Evolutionary conservation across 2,888 invertebrate species (phyloP).

Genomic region (Dyspetes luteomarginatus): DNA sequence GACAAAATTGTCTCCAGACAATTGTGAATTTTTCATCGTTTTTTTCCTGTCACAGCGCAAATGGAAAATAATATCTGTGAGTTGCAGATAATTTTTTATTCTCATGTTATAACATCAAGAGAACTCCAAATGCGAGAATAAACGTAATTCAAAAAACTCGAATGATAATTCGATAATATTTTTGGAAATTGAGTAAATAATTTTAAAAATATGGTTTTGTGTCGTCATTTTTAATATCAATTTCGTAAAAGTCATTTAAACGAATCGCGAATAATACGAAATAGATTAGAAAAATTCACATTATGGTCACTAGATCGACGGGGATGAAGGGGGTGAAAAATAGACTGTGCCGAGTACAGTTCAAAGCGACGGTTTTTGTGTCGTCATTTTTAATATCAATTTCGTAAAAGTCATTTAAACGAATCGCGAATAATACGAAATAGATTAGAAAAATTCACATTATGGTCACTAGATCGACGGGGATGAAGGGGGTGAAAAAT

Average conservation of each 20-base stretch:
- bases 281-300: slow-evolving; percentile 8
- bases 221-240: neutral
- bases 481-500: slow-evolving; percentile 12
- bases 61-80: too few relatives aligned
- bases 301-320: neutral
- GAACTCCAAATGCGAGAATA: too few relatives aligned
- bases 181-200: too few relatives aligned
- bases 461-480: neutral
- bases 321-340: slow-evolving; percentile 8
- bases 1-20: neutral
- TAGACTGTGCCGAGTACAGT: slow-evolving; percentile 47
- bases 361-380: neutral
- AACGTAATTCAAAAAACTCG: too few relatives aligned
- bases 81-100: too few relatives aligned
- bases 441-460: slow-evolving; percentile 8
- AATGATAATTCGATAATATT: too few relatives aligned
- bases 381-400: neutral
- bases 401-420: neutral
- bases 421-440: neutral
- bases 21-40: too few relatives aligned
- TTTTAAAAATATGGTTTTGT: too few relatives aligned
- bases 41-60: too few relatives aligned
- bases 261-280: neutral
- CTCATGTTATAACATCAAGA: too few relatives aligned
- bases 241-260: neutral